phyloP scores from a whole-genome alignment of 2,888 invertebrate genomes.

The Pollenia angustigena region DNA sequence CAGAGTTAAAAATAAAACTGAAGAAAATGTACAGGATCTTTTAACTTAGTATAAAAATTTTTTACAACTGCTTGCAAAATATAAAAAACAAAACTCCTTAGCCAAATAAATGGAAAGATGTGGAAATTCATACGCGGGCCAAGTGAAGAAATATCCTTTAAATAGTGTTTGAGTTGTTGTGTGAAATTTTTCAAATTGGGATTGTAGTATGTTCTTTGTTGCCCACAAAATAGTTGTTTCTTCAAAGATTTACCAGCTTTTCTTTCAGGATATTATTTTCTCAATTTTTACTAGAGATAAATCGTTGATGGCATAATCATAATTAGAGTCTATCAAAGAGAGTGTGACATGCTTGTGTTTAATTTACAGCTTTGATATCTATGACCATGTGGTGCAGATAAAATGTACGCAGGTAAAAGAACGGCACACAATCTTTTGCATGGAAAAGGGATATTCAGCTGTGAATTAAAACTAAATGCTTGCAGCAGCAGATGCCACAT shows the following conservation, averaged over 20 bases:
- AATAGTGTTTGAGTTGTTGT: conserved; percentile 10
- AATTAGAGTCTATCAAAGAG: not conserved
- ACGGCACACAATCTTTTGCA: too few species aligned
- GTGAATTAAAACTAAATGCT: too few species aligned
- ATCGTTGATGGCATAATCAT: not conserved
- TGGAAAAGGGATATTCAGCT: too few species aligned
- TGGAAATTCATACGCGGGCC: conserved; percentile 58
- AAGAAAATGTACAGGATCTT: conserved; percentile 47
- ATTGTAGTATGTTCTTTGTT: conserved; percentile 18
- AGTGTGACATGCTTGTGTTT: conserved; percentile 2
- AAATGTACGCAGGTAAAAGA: too few species aligned
- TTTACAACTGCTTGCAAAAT: conserved; percentile 15
- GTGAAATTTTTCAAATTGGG: conserved; percentile 3
- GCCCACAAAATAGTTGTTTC: conserved; percentile 16
- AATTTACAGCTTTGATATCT: not conserved
- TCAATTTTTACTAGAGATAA: not conserved
- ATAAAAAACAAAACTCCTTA: not conserved
- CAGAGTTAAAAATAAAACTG: conserved; percentile 33
- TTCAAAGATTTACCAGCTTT: conserved; percentile 34
- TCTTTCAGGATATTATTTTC: not conserved
- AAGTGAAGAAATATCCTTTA: conserved; percentile 42
- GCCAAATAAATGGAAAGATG: conserved; percentile 1
- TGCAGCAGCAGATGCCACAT: too few species aligned
- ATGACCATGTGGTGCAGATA: not conserved
- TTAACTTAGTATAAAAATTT: conserved; percentile 26